Evolutionary conservation across 2,888 invertebrate species (phyloP).

Genomic region (Smittia aterrima): DNA sequence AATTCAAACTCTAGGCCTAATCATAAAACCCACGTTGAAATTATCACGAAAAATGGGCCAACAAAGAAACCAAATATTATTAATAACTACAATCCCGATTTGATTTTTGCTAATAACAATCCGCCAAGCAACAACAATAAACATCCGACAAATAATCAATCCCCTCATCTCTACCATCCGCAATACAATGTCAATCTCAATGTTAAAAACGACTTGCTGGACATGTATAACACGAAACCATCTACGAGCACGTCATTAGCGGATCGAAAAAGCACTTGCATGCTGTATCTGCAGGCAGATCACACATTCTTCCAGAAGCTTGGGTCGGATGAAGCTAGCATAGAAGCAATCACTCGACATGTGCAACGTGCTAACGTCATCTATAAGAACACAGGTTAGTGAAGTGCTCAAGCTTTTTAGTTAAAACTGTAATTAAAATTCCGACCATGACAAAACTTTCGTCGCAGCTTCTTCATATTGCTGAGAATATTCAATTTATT

Average conservation of each 20-base stretch:
- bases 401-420: background rate
- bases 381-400: conserved; percentile 76
- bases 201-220: conserved; percentile 43
- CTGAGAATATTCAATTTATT: background rate
- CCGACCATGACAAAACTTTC: conserved; percentile 2
- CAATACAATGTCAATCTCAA: conserved; percentile 60
- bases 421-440: conserved; percentile 15
- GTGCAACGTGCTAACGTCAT: conserved; percentile 90
- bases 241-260: conserved; percentile 66
- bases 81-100: conserved; percentile 57
- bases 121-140: conserved; percentile 22
- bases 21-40: conserved; percentile 67
- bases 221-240: conserved; percentile 49
- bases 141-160: conserved; percentile 41
- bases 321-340: conserved; percentile 90
- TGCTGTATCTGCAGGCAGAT: conserved; percentile 93
- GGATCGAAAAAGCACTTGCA: conserved; percentile 88
- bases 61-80: conserved; percentile 64
- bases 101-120: conserved; percentile 47
- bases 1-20: conserved; percentile 57
- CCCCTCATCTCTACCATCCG: conserved; percentile 48
- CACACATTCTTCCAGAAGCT: conserved; percentile 95
- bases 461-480: background rate
- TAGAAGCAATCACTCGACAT: conserved; percentile 92
- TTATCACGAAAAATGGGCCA: conserved; percentile 65